Conservation (phyloP, 2,113 vertebrate species). For the Suncus etruscus region DNA sequence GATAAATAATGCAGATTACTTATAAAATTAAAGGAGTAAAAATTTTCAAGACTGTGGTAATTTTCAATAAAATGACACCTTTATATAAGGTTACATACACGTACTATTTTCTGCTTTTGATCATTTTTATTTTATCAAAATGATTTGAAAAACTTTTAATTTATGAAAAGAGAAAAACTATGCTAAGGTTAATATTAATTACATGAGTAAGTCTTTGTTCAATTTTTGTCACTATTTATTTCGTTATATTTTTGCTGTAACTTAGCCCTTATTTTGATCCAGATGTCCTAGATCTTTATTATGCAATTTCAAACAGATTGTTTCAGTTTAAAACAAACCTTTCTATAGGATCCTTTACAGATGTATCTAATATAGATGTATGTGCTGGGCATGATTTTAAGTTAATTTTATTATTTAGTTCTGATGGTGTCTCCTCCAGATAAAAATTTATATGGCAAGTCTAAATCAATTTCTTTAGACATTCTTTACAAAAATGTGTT, state of each 20-base stretch:
- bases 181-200: conserved; percentile 44
- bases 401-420: conserved; percentile 62
- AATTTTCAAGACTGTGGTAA: neutral
- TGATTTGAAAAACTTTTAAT: conserved; percentile 50
- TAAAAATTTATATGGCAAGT: conserved; percentile 56
- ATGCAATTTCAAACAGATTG: neutral
- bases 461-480: conserved; percentile 59
- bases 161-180: conserved; percentile 38
- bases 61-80: conserved; percentile 48
- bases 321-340: conserved; percentile 53
- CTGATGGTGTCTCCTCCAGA: conserved; percentile 11
- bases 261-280: conserved; percentile 38
- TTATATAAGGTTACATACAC: neutral
- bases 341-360: neutral
- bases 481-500: conserved; percentile 50
- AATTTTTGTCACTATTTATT: conserved; percentile 13
- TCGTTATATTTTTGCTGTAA: neutral
- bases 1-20: neutral
- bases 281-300: conserved; percentile 47
- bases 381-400: neutral
- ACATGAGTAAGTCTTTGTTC: neutral
- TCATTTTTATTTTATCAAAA: conserved; percentile 51
- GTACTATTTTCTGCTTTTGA: conserved; percentile 32
- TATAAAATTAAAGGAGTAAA: conserved; percentile 43
- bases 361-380: neutral